These are phyloP conservation scores for Enoplosus armatus DNA, from an alignment of 2,797 vertebrate genomes.

Conservation along the genomic window DNA sequence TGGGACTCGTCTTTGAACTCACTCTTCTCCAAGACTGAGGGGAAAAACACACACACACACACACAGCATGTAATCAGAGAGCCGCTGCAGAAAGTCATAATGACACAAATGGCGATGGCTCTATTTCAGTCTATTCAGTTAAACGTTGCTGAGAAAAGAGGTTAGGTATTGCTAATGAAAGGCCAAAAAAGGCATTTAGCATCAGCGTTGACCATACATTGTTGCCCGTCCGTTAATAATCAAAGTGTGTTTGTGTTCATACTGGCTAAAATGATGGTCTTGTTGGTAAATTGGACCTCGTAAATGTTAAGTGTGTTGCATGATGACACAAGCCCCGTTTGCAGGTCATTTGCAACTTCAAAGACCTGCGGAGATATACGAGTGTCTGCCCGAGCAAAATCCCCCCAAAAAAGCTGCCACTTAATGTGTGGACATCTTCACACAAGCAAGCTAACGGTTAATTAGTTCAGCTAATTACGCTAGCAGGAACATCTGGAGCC, in stretches of 20 bases:
- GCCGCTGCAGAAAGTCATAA: constrained; percentile 1
- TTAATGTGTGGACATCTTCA: constrained; percentile 39
- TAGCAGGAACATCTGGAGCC: constrained; percentile 70
- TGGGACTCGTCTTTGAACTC: constrained; percentile 99
- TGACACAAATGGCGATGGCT: neutral
- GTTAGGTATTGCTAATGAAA: neutral
- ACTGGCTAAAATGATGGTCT: neutral
- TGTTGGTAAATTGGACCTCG: neutral
- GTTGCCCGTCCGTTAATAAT: neutral
- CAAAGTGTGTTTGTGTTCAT: neutral
- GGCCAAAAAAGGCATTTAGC: neutral
- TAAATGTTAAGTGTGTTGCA: neutral
- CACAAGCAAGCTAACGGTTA: constrained; percentile 57
- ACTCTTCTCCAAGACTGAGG: constrained; percentile 95
- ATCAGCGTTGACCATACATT: neutral
- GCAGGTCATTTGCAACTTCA: constrained; percentile 22
- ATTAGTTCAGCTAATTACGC: constrained; percentile 62
- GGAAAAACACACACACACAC: constrained; percentile 15
- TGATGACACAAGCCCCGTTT: neutral
- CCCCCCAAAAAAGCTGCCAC: constrained; percentile 27
- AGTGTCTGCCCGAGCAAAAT: constrained; percentile 1
- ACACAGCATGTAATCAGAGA: constrained; percentile 12
- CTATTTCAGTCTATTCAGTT: neutral
- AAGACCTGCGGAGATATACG: neutral
- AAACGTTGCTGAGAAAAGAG: neutral